These are phyloP conservation scores for Poeciliopsis turrubarensis DNA, from an alignment of 2,113 vertebrate species.

Conservation along the genomic window DNA sequence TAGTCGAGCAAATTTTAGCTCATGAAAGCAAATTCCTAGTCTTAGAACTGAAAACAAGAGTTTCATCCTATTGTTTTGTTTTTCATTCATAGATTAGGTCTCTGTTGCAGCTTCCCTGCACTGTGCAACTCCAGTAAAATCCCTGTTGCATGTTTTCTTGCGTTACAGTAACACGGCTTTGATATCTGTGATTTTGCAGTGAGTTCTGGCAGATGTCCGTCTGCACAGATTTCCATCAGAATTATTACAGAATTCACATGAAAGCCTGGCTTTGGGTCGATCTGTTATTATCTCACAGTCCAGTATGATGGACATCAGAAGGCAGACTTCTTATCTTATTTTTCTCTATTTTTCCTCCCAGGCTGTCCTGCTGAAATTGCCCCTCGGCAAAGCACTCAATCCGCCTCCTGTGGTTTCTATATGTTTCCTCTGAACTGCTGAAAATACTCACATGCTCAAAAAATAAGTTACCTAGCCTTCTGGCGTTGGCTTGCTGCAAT, in stretches of 20 bases:
- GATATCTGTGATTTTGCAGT: neutral
- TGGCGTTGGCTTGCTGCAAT: neutral
- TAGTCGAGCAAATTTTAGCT: neutral
- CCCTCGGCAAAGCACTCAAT: constrained; percentile 24
- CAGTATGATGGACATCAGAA: constrained; percentile 25
- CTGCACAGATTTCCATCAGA: constrained; percentile 16
- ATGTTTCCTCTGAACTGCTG: constrained; percentile 22
- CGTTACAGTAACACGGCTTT: neutral
- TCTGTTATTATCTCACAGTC: neutral
- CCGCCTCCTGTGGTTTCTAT: constrained; percentile 20
- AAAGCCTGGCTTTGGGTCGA: constrained; percentile 19
- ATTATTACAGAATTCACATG: neutral
- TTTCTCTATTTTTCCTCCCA: neutral
- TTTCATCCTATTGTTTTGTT: neutral
- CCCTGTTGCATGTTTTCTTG: neutral
- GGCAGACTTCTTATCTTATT: constrained; percentile 16
- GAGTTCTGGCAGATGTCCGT: neutral
- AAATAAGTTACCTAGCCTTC: neutral
- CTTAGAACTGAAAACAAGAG: neutral
- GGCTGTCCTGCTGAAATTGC: neutral
- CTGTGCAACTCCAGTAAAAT: neutral
- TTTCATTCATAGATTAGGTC: neutral
- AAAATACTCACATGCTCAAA: constrained; percentile 12
- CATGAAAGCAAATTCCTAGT: neutral
- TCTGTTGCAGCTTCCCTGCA: neutral